Evolutionary conservation across 2,888 invertebrate genomes (phyloP).

Genomic region (Oxycera nigricornis): DNA sequence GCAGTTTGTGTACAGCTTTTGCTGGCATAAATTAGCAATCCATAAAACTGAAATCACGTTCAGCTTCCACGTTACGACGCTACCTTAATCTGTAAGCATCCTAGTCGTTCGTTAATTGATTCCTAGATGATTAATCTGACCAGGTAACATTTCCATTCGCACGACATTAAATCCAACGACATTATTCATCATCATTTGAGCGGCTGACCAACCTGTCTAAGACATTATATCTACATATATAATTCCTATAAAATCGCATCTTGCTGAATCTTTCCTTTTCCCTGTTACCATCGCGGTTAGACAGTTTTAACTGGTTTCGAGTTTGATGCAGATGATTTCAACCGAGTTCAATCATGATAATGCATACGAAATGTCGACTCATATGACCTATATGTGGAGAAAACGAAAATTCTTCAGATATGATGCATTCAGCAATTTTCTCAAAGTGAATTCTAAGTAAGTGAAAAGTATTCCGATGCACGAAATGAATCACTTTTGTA

Average conservation of each 20-base stretch:
- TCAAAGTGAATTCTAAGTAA: background rate
- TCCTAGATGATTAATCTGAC: background rate
- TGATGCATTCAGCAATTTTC: constrained; percentile 32
- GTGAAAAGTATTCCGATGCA: background rate
- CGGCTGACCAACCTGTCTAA: background rate
- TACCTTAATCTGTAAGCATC: too few species aligned
- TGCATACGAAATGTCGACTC: constrained; percentile 10
- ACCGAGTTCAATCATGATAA: constrained; percentile 22
- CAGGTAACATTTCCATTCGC: background rate
- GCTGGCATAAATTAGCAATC: too few species aligned
- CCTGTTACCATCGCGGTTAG: background rate
- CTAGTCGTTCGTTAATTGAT: background rate
- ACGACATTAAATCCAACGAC: background rate
- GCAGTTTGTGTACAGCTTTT: too few species aligned
- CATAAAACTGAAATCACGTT: too few species aligned
- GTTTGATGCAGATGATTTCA: background rate
- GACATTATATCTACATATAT: background rate
- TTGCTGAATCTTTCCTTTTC: background rate
- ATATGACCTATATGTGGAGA: constrained; percentile 24
- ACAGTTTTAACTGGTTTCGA: background rate
- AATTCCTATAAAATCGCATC: background rate
- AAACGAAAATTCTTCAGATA: constrained; percentile 14
- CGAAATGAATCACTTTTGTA: constrained; percentile 4
- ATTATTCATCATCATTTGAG: background rate
- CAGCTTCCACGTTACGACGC: too few species aligned